Conservation (phyloP, 2,113 vertebrate species). For the Cinclus mexicanus region DNA sequence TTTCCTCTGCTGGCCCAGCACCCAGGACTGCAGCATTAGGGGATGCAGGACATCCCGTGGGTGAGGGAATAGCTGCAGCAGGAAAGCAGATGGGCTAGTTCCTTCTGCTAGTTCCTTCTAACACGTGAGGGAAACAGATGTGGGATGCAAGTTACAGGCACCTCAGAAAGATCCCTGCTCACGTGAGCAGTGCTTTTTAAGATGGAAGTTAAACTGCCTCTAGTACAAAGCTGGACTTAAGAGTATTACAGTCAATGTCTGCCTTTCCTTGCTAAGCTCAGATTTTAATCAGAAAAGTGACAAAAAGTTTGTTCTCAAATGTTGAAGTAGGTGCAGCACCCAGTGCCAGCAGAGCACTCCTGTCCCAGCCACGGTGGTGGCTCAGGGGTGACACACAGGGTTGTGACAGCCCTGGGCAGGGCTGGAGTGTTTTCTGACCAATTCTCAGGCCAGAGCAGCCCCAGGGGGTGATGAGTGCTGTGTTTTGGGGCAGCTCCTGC, state of each 20-base stretch:
- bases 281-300: neutral
- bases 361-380: rapidly evolving
- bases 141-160: neutral
- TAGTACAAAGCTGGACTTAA: neutral
- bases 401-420: neutral
- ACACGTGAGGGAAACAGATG: neutral
- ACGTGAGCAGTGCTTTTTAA: neutral
- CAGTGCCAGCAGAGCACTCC: neutral
- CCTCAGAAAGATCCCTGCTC: neutral
- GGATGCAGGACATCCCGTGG: neutral
- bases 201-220: neutral
- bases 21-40: too few species aligned
- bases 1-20: neutral
- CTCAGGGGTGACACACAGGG: neutral
- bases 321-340: neutral
- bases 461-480: neutral
- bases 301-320: neutral
- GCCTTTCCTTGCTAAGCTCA: neutral
- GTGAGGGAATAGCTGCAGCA: neutral
- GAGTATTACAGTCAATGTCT: neutral
- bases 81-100: neutral
- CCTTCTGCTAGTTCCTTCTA: neutral
- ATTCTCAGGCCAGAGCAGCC: neutral
- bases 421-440: neutral
- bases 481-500: neutral